Conservation (phyloP, 2,113 vertebrate genomes). For the Epinephelus moara region DNA sequence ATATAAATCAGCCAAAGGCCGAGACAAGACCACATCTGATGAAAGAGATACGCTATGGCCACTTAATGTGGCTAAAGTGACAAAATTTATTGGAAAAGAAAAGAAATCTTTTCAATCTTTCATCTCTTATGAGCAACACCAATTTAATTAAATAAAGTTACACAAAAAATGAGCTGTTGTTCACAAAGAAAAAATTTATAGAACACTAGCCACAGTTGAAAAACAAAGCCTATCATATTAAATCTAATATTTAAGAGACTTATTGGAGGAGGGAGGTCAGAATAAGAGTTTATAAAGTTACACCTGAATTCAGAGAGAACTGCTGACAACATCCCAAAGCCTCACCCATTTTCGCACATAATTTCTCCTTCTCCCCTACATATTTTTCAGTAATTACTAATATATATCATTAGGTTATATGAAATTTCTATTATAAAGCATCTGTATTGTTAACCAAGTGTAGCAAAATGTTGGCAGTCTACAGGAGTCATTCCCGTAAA, state of each 20-base stretch:
- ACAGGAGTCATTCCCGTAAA: not conserved
- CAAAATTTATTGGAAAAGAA: conserved; percentile 40
- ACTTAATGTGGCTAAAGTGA: conserved; percentile 30
- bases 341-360: not conserved
- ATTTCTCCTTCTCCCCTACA: not conserved
- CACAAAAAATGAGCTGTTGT: conserved; percentile 9
- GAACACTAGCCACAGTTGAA: conserved; percentile 17
- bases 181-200: conserved; percentile 33
- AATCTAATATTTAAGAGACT: conserved; percentile 12
- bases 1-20: conserved; percentile 43
- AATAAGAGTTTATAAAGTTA: conserved; percentile 40
- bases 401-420: not conserved
- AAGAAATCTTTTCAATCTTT: conserved; percentile 4
- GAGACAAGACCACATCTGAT: conserved; percentile 48
- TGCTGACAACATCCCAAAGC: conserved; percentile 5
- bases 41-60: conserved; percentile 26
- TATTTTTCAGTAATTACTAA: conserved; percentile 5
- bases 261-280: not conserved
- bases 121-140: conserved; percentile 21
- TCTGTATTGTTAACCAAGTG: conserved; percentile 6
- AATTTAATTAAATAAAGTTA: conserved; percentile 46
- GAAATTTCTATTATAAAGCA: conserved; percentile 5
- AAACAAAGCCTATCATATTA: not conserved
- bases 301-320: conserved; percentile 30
- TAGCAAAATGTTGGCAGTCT: conserved; percentile 14